These are phyloP conservation scores for Noctua fimbriata DNA, from an alignment of 2,888 invertebrate genomes.

Conservation along the genomic window DNA sequence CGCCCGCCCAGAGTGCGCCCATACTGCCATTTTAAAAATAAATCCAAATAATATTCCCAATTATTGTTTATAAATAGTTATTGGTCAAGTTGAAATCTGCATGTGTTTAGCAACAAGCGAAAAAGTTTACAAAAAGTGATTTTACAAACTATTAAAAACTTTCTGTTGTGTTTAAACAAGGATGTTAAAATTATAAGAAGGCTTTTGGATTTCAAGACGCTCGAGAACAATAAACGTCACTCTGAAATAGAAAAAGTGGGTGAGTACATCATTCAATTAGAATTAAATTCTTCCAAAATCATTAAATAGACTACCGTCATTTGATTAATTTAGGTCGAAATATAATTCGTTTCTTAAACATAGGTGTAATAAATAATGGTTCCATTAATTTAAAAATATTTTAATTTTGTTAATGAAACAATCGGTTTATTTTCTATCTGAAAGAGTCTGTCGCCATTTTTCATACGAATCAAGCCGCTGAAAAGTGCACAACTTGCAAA, in stretches of 20 bases:
- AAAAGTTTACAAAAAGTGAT: conserved; percentile 54
- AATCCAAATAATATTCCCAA: conserved; percentile 52
- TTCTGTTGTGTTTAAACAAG: conserved; percentile 65
- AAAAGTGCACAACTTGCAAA: conserved; percentile 12
- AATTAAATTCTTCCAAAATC: conserved; percentile 29
- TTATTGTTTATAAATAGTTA: conserved; percentile 49
- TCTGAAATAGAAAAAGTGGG: conserved; percentile 84
- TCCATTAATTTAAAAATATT: conserved; percentile 4
- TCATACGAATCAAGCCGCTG: not conserved
- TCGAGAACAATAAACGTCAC: conserved; percentile 68
- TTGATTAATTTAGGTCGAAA: not conserved
- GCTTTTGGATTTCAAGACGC: conserved; percentile 72
- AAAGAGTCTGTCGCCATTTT: not conserved
- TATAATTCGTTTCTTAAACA: conserved; percentile 2
- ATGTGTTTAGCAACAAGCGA: conserved; percentile 48
- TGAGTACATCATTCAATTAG: conserved; percentile 76
- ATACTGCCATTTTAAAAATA: conserved; percentile 63
- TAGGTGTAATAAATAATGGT: not conserved
- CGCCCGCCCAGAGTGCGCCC: conserved; percentile 74
- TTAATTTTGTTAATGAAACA: not conserved
- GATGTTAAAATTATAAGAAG: conserved; percentile 67
- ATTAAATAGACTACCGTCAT: not conserved
- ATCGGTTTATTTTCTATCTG: not conserved
- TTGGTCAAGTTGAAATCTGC: conserved; percentile 39
- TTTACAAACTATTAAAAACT: conserved; percentile 62